Conservation (phyloP, 92 coral and sea anemone genomes). For the Epizoanthus rinbou region DNA sequence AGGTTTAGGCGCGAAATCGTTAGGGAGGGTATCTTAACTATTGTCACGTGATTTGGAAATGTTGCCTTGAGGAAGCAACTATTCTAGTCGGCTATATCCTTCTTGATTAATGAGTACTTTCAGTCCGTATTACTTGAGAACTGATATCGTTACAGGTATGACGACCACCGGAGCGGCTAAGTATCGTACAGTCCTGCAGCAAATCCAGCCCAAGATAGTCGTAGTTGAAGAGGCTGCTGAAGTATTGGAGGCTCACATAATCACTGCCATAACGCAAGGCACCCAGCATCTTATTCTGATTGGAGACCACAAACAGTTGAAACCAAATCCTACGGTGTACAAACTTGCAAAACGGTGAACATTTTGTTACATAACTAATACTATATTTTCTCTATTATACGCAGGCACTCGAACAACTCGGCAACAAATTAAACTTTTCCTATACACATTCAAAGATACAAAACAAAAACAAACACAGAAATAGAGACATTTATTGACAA, state of each 20-base stretch:
- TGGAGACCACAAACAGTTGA: slow-evolving; percentile 92
- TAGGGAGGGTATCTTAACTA: no score
- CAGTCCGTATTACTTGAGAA: no score
- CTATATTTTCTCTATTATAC: no score
- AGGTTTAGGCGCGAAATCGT: no score
- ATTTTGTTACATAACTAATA: slow-evolving; percentile 1
- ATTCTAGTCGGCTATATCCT: no score
- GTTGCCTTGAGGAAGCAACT: background rate
- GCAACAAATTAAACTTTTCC: no score
- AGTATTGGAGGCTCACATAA: slow-evolving; percentile 90
- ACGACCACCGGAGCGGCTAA: slow-evolving; percentile 96
- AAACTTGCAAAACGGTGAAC: slow-evolving; percentile 64
- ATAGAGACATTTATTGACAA: no score
- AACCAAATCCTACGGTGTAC: slow-evolving; percentile 87
- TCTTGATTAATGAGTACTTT: background rate
- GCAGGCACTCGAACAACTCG: background rate
- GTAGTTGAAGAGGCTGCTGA: slow-evolving; percentile 95
- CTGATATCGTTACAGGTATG: slow-evolving; percentile 41
- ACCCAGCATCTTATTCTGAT: slow-evolving; percentile 84
- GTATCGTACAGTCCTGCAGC: slow-evolving; percentile 68
- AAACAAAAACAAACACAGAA: no score
- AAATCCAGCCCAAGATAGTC: slow-evolving; percentile 78
- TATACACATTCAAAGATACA: no score
- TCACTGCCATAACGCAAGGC: slow-evolving; percentile 76
- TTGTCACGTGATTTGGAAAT: no score